Base-by-base conservation (phyloP, 2,888 invertebrate genomes). In the Sarcophaga subvicina region DNA sequence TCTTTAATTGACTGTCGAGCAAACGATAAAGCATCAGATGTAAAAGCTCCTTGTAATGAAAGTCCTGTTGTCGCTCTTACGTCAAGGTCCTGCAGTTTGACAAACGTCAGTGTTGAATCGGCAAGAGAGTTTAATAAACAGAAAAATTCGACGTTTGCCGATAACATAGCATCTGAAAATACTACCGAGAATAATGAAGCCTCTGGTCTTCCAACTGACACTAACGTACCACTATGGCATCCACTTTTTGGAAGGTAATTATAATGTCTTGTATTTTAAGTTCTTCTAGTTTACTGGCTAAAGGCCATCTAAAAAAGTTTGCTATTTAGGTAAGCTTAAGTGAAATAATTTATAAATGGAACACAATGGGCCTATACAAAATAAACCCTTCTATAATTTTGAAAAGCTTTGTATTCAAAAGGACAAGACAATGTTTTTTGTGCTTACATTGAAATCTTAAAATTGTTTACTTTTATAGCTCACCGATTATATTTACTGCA, bases 161-260 rank as follows among this genome's bases (percentile, higher is more conserved):
- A 72, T 1, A 72, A 47, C 49, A 72, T 45, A 37, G 2, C n/a
- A 60, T n/a, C 49, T 12, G 79, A 79, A 66, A 76, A 27, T 49
- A 60, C 14, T 2, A 4, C 54, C 4, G 64, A 27, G 17, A 72
- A 59, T 72, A 75, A 67, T 20, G 82, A 87, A 62, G 17, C 17
- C 1, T n/a, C 76, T n/a, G 71, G 12, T 0, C 14, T 82, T 22
- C 54, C 81, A 66, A 93, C 94, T 83, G 95, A 95, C 88, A 94
- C 95, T 71, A 95, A 96, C 90, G 95, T 96, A 90, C 96, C 96
- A 88, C 94, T 97, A 75, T 97, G 97, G 97, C 97, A 97, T 94
- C 97, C 97, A 79, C 94, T 97, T 72, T 97, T 97, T 93, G 96
- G 97, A 95, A 97, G 96, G 97, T 97, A 94, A 96, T 95, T 95